These are phyloP conservation scores for Aphidius gifuensis DNA, from an alignment of 1,140 invertebrate species.

Conservation along the genomic window DNA sequence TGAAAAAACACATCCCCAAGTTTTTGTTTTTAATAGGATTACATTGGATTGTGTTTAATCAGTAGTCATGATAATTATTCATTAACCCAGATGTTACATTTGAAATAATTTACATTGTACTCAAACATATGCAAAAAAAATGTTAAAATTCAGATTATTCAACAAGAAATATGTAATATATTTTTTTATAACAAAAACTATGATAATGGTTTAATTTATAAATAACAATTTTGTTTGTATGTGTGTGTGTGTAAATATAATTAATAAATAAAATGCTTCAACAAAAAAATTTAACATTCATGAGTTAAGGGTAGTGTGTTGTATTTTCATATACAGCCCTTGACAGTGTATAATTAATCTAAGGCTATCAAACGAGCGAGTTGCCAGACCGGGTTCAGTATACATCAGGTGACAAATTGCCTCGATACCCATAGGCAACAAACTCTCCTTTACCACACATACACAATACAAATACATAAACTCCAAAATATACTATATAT, in stretches of 20 bases:
- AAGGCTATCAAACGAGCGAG: constrained; percentile 36
- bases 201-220: too few species aligned
- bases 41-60: constrained; percentile 27
- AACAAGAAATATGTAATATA: too few species aligned
- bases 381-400: constrained; percentile 22
- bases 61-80: constrained; percentile 2
- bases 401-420: constrained; percentile 42
- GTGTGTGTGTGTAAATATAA: too few species aligned
- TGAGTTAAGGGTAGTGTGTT: too few species aligned
- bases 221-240: too few species aligned
- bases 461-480: constrained; percentile 2
- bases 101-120: background rate
- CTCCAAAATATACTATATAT: constrained; percentile 2
- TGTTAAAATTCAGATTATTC: too few species aligned
- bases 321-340: constrained; percentile 1
- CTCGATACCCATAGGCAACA: constrained; percentile 26
- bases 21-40: constrained; percentile 19
- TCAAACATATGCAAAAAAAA: too few species aligned
- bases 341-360: constrained; percentile 44
- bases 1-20: too few species aligned
- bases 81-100: background rate
- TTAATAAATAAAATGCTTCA: too few species aligned
- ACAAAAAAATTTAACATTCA: too few species aligned
- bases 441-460: background rate
- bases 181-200: too few species aligned